Conservation (phyloP, 2,797 vertebrate genomes). For the Melanotaenia parkinsoni region DNA sequence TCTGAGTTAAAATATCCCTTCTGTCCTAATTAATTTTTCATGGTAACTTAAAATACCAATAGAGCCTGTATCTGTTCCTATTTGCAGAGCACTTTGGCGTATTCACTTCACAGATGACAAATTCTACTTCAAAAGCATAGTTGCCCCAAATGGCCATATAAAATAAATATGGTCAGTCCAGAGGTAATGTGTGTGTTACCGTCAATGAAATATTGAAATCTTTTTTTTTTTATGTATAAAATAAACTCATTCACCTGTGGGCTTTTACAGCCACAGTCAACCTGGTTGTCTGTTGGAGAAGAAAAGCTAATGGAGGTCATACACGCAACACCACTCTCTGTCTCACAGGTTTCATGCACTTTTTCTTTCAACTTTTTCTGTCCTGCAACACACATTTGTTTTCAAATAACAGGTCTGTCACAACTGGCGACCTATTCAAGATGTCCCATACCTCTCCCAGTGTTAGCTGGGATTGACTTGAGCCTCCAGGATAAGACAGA, state of each 20-base stretch:
- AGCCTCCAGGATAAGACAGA: not conserved
- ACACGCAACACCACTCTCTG: conserved; percentile 32
- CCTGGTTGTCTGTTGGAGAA: conserved; percentile 37
- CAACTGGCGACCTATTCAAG: not conserved
- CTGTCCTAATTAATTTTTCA: conserved; percentile 67
- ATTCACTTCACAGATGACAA: conserved; percentile 56
- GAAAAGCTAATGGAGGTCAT: conserved; percentile 62
- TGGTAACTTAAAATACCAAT: conserved; percentile 49
- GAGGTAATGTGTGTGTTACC: conserved; percentile 53
- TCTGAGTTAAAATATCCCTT: conserved; percentile 23
- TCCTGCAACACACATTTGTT: conserved; percentile 1
- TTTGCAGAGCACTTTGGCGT: conserved; percentile 62
- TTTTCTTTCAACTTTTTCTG: not conserved
- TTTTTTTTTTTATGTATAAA: conserved; percentile 49
- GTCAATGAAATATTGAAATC: conserved; percentile 70
- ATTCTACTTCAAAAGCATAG: conserved; percentile 47
- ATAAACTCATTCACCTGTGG: conserved; percentile 36
- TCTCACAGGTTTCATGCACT: not conserved
- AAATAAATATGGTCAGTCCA: conserved; percentile 53
- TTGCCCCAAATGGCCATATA: conserved; percentile 56
- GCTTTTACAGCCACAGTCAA: conserved; percentile 49
- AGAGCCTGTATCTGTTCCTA: conserved; percentile 40
- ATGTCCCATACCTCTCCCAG: not conserved
- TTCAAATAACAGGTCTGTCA: conserved; percentile 8
- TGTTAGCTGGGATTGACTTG: not conserved